Evolutionary conservation across 2,113 vertebrate species (phyloP), one percentile per base, ranked within the genome.

Genomic region (Chaenocephalus aceratus): DNA sequence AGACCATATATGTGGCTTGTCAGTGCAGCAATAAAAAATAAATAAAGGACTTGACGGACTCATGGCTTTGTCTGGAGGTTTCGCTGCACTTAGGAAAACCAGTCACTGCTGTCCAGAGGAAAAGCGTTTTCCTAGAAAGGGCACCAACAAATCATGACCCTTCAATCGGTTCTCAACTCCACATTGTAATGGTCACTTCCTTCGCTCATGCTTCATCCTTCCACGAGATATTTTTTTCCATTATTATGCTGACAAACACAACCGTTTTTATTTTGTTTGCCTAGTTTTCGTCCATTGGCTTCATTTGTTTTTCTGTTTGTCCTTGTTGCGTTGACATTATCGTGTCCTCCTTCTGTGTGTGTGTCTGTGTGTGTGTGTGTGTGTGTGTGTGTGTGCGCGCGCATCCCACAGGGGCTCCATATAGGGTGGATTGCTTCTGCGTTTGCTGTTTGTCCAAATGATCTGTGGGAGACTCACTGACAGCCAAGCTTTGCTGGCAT

Each of bases 1-100:
- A 66, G 58, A 84, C 48, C 60, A 12, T 4, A 65, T 4, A 65
- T 16, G 49, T 15, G 61, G 53, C 79, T 65, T 75, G 80, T 88
- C 85, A 92, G 80, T 61, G 26, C 49, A 72, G 82, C 82, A 79
- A 82, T 85, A 89, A 83, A 88, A 6, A 41, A 6, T 7, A 7
- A 41, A 41, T 41, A 41, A 77, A 71, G 58, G 58, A 36, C 58
- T 59, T 72, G 7, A 68, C 80, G 89, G 84, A 92, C 66, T 92
- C 86, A 66, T 75, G 70, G 67, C 57, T 86, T 83, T 77, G 77
- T 88, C 67, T 78, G 67, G 53, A 64, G 63, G 52, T 84, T 74
- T 72, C 69, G 26, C 26, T 30, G 26, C 62, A 48, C 72, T 52
- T 21, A 57, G 23, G 58, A 63, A 76, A 15, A n/a, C 30, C 58